These are phyloP conservation scores for Thunnus thynnus DNA, from an alignment of 2,113 vertebrate genomes.

Conservation along the genomic window DNA sequence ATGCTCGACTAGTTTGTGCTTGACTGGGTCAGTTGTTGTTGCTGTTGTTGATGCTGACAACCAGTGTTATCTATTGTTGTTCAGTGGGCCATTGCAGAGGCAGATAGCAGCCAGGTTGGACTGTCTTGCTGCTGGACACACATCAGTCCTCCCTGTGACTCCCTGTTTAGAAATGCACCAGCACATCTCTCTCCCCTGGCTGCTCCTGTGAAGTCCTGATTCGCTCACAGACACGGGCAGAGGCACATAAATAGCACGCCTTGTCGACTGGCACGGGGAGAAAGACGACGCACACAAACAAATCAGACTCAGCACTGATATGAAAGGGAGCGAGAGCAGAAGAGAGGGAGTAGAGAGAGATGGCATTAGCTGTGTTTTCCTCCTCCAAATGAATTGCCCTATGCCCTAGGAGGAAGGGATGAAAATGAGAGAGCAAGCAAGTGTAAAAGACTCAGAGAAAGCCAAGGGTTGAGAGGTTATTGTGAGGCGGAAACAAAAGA, in stretches of 20 bases:
- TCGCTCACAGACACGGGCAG: conserved; percentile 72
- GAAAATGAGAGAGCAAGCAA: conserved; percentile 62
- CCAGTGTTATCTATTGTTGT: conserved; percentile 67
- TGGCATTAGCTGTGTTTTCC: conserved; percentile 68
- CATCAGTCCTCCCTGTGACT: conserved; percentile 73
- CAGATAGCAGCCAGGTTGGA: conserved; percentile 73
- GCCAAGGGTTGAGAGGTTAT: conserved; percentile 63
- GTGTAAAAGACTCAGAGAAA: conserved; percentile 57
- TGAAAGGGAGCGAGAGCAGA: conserved; percentile 63
- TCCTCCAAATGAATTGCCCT: conserved; percentile 71
- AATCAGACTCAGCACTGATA: conserved; percentile 71
- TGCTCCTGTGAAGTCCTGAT: conserved; percentile 79
- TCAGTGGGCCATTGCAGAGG: conserved; percentile 61
- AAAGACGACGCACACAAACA: conserved; percentile 70
- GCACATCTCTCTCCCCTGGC: conserved; percentile 71
- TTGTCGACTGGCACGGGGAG: conserved; percentile 70
- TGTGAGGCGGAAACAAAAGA: conserved; percentile 63
- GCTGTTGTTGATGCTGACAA: conserved; percentile 49
- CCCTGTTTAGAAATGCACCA: conserved; percentile 79
- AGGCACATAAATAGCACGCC: conserved; percentile 74
- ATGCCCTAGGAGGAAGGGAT: conserved; percentile 61
- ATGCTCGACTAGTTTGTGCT: conserved; percentile 20
- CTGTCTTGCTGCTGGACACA: conserved; percentile 77
- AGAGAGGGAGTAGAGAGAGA: conserved; percentile 53
- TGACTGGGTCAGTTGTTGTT: conserved; percentile 26